Base-by-base conservation (phyloP, 2,888 invertebrate species). In the Orthonevra nobilis region DNA sequence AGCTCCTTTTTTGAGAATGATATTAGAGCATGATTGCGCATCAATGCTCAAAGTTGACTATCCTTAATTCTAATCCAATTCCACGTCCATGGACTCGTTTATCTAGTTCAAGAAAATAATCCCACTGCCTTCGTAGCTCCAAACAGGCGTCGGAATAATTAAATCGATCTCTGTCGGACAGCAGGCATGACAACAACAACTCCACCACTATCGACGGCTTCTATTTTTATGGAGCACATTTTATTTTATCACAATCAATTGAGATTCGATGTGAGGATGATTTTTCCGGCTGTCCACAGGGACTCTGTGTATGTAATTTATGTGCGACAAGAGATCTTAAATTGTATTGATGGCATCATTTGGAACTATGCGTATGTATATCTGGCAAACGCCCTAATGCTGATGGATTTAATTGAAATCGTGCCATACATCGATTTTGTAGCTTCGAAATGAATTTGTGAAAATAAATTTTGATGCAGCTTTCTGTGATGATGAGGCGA, bases 331-430 rank as follows among this genome's bases (percentile, higher is more conserved):
- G 66, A 44, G 66, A 46, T 66, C 36, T 46, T 56, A 56, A 56
- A 54, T 56, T 36, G 17, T 44, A 36, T 42, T 66, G 52, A 56
- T 56, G 14, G 64, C 64, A 42, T 64, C 32, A 40, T 44, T 54
- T 46, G 46, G 44, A 20, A 46, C 14, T 38, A 2, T 32, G 54
- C 28, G 44, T 44, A 19, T 52, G 14, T 14, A 23, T 48, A n/a
- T n/a, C n/a, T n/a, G n/a, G n/a, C n/a, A n/a, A n/a, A n/a, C n/a
- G n/a, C 14, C 14, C 54, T 4, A 46, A 52, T 46, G 56, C 28
- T 66, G 66, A 64, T 56, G 20, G 66, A 56, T 66, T 66, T 66
- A 56, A 66, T 66, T 66, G 56, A 66, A 66, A 26, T 46, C 46
- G 34, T 42, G 40, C 14, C 19, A 28, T 19, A 36, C 36, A 44